Conservation (phyloP, 2,113 vertebrate genomes). For the Spheniscus mendiculus region DNA sequence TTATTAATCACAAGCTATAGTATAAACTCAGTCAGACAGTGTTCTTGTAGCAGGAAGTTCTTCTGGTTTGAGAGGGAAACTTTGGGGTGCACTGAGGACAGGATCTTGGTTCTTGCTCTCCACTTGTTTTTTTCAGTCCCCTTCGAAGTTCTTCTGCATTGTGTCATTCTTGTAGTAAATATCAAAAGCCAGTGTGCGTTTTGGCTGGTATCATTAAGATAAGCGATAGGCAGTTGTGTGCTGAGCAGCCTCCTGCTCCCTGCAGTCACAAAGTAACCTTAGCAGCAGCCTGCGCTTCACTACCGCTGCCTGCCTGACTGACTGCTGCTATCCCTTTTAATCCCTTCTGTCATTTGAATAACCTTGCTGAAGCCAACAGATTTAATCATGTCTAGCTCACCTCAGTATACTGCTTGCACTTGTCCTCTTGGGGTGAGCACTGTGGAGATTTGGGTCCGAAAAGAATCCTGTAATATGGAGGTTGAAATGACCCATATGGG, state of each 20-base stretch:
- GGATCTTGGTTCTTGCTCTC: neutral
- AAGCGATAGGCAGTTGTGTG: neutral
- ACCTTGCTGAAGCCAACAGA: neutral
- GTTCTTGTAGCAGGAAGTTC: neutral
- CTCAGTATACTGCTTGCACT: neutral
- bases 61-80: neutral
- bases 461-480: neutral
- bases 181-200: neutral
- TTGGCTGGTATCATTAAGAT: neutral
- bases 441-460: neutral
- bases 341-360: constrained; percentile 14
- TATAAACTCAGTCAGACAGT: neutral
- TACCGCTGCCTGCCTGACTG: neutral
- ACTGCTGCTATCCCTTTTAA: neutral
- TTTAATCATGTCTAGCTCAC: neutral
- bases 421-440: neutral
- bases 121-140: neutral
- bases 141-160: neutral
- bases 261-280: neutral
- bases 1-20: neutral
- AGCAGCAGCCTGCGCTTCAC: neutral
- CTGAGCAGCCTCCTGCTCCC: neutral
- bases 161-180: neutral
- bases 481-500: neutral
- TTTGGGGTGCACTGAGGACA: neutral